A percentile compares a stretch with the other conserved stretches of the same genome.
Conservation (phyloP, 2,797 vertebrate genomes). For the Acrossocheilus wenchowensis region DNA sequence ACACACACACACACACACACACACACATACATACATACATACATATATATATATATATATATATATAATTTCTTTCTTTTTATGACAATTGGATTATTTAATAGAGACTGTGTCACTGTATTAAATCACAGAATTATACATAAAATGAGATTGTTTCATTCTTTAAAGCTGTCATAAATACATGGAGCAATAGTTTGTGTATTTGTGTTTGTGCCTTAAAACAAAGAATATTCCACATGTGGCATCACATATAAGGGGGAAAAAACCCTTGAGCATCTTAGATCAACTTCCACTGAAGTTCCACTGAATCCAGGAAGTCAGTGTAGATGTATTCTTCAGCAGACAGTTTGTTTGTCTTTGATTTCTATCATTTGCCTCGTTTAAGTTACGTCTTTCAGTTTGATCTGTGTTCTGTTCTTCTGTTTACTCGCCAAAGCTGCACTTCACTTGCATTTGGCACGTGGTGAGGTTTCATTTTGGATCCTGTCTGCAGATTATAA, state of each 20-base stretch:
- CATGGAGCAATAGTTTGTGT: not conserved
- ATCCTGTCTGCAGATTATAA: not conserved
- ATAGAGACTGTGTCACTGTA: not conserved
- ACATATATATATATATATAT: no score
- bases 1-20: no score
- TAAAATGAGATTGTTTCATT: not conserved
- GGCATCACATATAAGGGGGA: not conserved
- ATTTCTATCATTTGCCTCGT: not conserved
- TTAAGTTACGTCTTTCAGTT: not conserved
- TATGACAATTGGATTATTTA: not conserved
- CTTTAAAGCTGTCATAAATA: not conserved
- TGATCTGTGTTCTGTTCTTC: not conserved
- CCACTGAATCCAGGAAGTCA: not conserved
- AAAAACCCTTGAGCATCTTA: not conserved
- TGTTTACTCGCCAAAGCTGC: not conserved
- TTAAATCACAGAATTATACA: not conserved
- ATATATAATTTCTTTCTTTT: not conserved
- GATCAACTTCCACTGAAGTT: not conserved
- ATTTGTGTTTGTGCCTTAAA: not conserved
- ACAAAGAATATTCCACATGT: not conserved
- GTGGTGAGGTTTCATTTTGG: not conserved
- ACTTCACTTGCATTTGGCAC: not conserved
- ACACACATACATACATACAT: no score
- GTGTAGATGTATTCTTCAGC: not conserved
- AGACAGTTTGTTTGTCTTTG: slow-evolving; percentile 13